Conservation (phyloP, 2,888 invertebrate genomes). For the Eristalinus aeneus region DNA sequence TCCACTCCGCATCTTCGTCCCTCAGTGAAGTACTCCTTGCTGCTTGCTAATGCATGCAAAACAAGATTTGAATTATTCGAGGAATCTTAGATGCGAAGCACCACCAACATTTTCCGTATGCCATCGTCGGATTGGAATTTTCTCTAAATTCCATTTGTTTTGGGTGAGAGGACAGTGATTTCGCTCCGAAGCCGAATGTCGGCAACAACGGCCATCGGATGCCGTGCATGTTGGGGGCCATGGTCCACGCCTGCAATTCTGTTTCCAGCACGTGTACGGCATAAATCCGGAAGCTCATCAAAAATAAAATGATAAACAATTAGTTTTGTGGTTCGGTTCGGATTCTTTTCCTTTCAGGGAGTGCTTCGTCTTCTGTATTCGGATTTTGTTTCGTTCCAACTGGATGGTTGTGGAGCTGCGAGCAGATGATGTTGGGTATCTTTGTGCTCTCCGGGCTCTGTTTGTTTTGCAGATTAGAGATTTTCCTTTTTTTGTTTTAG, state of each 20-base stretch:
- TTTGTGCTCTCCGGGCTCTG: background rate
- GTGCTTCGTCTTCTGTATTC: background rate
- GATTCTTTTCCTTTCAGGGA: background rate
- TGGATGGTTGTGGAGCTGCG: background rate
- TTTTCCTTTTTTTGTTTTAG: background rate
- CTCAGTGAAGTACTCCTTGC: background rate
- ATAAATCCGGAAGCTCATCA: constrained; percentile 40
- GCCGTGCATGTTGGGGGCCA: background rate
- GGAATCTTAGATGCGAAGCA: background rate
- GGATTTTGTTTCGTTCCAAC: background rate
- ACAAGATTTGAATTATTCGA: background rate
- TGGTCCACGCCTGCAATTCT: background rate
- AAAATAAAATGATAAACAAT: constrained; percentile 43
- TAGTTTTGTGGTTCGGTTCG: constrained; percentile 8
- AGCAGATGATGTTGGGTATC: constrained; percentile 20
- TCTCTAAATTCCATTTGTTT: background rate
- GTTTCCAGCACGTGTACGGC: constrained; percentile 21
- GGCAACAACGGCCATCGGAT: background rate
- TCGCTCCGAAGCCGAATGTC: background rate
- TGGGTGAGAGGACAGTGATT: background rate
- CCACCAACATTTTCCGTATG: background rate
- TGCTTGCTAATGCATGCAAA: background rate
- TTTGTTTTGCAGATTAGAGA: background rate
- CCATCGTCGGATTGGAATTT: background rate
- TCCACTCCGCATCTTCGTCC: background rate